Evolutionary conservation across 92 coral and sea anemone species (phyloP).

Genomic region (Porites cylindrica): DNA sequence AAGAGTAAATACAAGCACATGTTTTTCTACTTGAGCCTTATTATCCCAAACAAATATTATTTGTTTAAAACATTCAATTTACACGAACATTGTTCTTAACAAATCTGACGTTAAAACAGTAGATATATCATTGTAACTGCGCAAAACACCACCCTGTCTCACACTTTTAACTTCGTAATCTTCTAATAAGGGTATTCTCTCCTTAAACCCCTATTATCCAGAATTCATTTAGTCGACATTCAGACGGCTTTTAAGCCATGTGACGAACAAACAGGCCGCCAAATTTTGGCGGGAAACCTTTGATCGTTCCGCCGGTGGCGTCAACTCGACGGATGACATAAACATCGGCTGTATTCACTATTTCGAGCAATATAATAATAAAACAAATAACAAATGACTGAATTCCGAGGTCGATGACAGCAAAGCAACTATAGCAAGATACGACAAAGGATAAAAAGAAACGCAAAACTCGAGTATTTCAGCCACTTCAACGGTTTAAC

Average conservation of each 20-base stretch:
- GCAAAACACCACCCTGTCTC: slow-evolving; percentile 10
- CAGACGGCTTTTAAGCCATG: slow-evolving; percentile 24
- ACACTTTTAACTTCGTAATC: slow-evolving; percentile 15
- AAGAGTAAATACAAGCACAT: neutral
- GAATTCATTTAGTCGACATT: slow-evolving; percentile 29
- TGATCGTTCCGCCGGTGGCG: slow-evolving; percentile 46
- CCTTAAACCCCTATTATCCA: slow-evolving; percentile 17
- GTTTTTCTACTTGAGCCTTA: slow-evolving; percentile 13
- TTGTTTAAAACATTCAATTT: slow-evolving; percentile 24
- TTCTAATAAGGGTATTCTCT: slow-evolving; percentile 26
- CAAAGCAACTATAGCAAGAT: neutral
- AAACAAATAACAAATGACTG: neutral
- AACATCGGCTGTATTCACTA: neutral
- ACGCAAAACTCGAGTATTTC: neutral
- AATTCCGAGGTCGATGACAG: neutral
- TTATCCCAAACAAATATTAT: slow-evolving; percentile 43
- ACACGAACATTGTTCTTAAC: neutral
- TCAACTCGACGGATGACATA: slow-evolving; percentile 3
- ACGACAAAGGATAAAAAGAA: neutral
- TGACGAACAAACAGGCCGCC: slow-evolving; percentile 6
- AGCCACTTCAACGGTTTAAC: neutral
- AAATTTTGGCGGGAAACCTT: slow-evolving; percentile 21
- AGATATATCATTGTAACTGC: neutral
- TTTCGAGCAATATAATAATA: neutral
- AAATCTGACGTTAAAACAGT: slow-evolving; percentile 11